Base-by-base conservation (phyloP, 1,140 invertebrate species). In the Drosophila micromelanica region DNA sequence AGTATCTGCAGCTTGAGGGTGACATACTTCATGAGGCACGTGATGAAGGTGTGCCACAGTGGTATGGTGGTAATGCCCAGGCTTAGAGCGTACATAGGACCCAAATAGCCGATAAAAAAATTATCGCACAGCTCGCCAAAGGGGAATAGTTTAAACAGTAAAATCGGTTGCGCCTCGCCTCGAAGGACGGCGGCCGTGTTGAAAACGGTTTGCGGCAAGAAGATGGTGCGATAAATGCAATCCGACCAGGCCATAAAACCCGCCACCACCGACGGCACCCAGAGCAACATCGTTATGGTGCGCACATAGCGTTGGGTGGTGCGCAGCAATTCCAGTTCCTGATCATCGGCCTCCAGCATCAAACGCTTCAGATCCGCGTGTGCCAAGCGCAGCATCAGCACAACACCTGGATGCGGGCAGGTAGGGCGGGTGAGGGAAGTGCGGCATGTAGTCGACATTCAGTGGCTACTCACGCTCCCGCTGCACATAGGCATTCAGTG, bases 21-120 rank as follows among this genome's bases (percentile, higher is more conserved):
- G 0, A 85, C 73, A 46, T 73, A 91, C 46, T 87, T 85, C 82
- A 91, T 89, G 13, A 91, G 70, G 59, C 84, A 89, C 1, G 78
- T 77, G 61, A 91, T 85, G 27, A 91, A 91, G 45, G 89, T 91
- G 20, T 91, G 89, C 89, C 89, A 91, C 51, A 90, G n/a, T 0
- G 89, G 89, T n/a, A 91, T 85, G 3, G 73, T 76, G n/a, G 75
- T 90, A 5, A 90, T 72, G 2, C 89, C 89, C 59, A 91, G 20
- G 0, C 51, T 55, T 0, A 91, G 48, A 0, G 84, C 80, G 61
- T 85, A 89, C 59, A 77, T 85, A 0, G 89, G 63, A 2, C 89
- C 80, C 46, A 91, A 35, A 63, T 81, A 89, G 1, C 89, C 80
- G 6, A 91, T 30, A n/a, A 82, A 11, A 55, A 91, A 79, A 15